These are phyloP conservation scores for Notiomystis cincta DNA, from an alignment of 2,113 vertebrate genomes.

Conservation along the genomic window DNA sequence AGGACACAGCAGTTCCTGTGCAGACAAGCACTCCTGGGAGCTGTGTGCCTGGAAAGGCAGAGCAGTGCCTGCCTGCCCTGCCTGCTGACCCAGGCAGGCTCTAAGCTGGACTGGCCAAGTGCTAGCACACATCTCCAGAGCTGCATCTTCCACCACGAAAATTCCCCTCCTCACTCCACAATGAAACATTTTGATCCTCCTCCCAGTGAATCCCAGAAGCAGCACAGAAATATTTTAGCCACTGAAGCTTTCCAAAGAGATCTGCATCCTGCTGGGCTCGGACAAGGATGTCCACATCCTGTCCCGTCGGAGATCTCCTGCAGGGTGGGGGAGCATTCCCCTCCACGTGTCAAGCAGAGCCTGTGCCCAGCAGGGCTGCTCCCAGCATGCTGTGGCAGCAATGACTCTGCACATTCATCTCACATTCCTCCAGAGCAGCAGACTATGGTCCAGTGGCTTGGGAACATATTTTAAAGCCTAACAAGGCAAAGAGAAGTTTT, in stretches of 20 bases:
- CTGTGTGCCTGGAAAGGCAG: background rate
- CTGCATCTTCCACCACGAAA: background rate
- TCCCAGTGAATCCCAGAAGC: background rate
- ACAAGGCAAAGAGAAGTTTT: constrained; percentile 20
- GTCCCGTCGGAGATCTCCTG: background rate
- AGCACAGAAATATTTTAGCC: background rate
- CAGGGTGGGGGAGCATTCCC: background rate
- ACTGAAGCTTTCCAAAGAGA: background rate
- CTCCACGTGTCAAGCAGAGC: background rate
- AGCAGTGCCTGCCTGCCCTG: background rate
- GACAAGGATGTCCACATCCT: background rate
- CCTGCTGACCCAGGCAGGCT: background rate
- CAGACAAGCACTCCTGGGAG: background rate
- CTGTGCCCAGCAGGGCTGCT: background rate
- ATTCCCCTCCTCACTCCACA: background rate
- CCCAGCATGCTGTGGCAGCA: background rate
- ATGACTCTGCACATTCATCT: background rate
- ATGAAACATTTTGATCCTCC: background rate
- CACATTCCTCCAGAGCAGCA: background rate
- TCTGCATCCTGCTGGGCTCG: background rate
- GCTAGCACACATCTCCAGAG: background rate
- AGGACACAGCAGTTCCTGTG: background rate
- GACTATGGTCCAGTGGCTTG: background rate
- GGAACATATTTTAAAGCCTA: constrained; percentile 28
- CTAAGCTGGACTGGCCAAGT: accelerated